These are phyloP conservation scores for Conops quadrifasciatus DNA, from an alignment of 2,888 invertebrate species.

Conservation along the genomic window DNA sequence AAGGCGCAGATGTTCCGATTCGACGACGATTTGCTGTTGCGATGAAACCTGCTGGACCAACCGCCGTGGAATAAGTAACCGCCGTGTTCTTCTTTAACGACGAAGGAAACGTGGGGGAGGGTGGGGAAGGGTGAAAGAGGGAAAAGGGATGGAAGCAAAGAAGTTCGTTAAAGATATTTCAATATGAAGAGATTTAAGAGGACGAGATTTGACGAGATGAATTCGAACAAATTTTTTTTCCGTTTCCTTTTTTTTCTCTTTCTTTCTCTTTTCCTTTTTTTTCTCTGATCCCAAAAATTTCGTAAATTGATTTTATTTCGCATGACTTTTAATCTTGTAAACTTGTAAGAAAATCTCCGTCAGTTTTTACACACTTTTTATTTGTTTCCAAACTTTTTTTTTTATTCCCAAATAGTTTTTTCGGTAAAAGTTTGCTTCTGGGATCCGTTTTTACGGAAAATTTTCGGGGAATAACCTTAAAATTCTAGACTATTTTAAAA, in stretches of 20 bases:
- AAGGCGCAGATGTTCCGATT: slow-evolving; percentile 56
- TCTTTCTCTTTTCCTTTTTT: background rate
- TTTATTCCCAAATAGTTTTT: no score
- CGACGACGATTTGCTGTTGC: slow-evolving; percentile 56
- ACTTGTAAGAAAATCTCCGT: no score
- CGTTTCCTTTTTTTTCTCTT: background rate
- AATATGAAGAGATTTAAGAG: background rate
- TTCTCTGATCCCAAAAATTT: background rate
- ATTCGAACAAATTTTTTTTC: slow-evolving; percentile 4
- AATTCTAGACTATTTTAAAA: no score
- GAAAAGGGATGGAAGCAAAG: background rate
- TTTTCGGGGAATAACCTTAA: no score
- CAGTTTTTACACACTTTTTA: no score
- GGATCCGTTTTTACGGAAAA: no score
- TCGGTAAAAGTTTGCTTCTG: no score
- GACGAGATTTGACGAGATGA: background rate
- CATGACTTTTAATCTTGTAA: no score
- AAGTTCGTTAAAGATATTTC: background rate
- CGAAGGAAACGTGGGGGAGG: background rate
- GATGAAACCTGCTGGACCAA: slow-evolving; percentile 47
- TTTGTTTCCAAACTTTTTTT: no score
- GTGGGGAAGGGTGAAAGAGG: background rate
- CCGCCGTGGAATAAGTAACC: background rate
- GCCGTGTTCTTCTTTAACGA: no score
- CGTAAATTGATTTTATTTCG: no score